These are phyloP conservation scores for Pseudochirops corinnae DNA, from an alignment of 2,797 vertebrate species.

Conservation along the genomic window DNA sequence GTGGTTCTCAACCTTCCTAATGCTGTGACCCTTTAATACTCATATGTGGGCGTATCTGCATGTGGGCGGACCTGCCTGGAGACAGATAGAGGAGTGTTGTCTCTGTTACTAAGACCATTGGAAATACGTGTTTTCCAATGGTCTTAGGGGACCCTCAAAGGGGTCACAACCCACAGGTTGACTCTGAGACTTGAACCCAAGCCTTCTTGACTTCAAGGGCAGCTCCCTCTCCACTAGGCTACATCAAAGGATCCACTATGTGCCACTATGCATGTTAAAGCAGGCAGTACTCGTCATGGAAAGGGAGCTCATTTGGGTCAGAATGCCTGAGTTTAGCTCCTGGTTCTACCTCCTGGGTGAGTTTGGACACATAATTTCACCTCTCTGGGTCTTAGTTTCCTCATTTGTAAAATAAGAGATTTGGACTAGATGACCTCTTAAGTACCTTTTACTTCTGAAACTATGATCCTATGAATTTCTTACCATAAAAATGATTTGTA, in stretches of 20 bases:
- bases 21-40: too few species aligned
- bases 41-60: too few species aligned
- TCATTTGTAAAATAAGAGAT: background rate
- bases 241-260: background rate
- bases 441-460: background rate
- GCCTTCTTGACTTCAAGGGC: background rate
- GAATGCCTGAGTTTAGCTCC: background rate
- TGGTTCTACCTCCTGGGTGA: background rate
- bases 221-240: background rate
- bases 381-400: background rate
- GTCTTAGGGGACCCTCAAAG: too few species aligned
- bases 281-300: background rate
- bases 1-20: too few species aligned
- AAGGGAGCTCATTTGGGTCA: background rate
- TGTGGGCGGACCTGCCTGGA: too few species aligned
- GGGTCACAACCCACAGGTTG: too few species aligned
- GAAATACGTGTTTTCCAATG: too few species aligned
- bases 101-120: too few species aligned
- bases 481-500: constrained; percentile 18
- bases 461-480: background rate
- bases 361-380: background rate
- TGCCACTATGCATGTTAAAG: background rate
- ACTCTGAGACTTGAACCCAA: background rate
- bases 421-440: background rate
- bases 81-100: too few species aligned